Evolutionary conservation across 2,113 vertebrate species (phyloP).

Genomic region (Marmota flaviventris): DNA sequence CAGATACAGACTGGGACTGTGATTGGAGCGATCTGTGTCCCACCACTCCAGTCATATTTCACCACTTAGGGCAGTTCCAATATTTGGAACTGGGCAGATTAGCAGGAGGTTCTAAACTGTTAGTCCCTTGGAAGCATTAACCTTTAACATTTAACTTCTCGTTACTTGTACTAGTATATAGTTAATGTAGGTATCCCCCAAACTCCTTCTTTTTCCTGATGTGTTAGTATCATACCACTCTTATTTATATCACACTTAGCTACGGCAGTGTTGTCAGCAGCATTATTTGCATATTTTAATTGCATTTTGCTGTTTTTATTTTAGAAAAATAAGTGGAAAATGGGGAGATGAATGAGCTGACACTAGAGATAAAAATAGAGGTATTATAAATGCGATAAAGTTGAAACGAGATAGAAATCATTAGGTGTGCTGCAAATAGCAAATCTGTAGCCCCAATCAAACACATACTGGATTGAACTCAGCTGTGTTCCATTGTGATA

Average conservation of each 20-base stretch:
- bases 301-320: constrained; percentile 40
- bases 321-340: constrained; percentile 53
- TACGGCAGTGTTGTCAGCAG: background rate
- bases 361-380: constrained; percentile 49
- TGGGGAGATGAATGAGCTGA: constrained; percentile 19
- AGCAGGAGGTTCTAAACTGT: background rate
- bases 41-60: no score
- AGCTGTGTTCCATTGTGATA: background rate
- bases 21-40: background rate
- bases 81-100: constrained; percentile 44
- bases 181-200: background rate
- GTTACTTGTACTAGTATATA: constrained; percentile 4
- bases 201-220: background rate
- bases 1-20: background rate
- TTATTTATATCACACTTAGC: background rate
- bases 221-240: background rate
- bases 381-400: background rate
- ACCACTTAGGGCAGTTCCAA: background rate
- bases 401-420: constrained; percentile 17
- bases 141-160: background rate
- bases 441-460: background rate
- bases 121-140: background rate
- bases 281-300: constrained; percentile 65
- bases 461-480: background rate
- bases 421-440: background rate